Percentiles rank a stretch among this genome's conserved stretches.
These are phyloP conservation scores for Dolichotis patagonum DNA, from an alignment of 2,113 vertebrate genomes.

Conservation along the genomic window DNA sequence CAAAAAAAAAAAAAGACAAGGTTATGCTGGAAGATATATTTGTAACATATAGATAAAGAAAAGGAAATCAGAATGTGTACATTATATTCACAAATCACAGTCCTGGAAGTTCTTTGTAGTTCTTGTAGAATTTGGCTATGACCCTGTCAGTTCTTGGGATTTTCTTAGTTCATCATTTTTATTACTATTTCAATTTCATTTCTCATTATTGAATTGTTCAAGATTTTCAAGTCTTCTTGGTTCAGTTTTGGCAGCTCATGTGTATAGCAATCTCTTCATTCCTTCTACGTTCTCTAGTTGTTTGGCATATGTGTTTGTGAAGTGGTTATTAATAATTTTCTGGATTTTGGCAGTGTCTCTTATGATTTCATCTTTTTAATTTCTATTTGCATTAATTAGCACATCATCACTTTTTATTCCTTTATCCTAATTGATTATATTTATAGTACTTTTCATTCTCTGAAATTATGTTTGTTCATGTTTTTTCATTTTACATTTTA, in stretches of 20 bases:
- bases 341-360: background rate
- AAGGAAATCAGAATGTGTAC: background rate
- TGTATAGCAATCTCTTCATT: background rate
- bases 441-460: background rate
- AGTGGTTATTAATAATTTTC: background rate
- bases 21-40: background rate
- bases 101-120: background rate
- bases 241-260: too few relatives aligned
- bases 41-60: background rate
- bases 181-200: background rate
- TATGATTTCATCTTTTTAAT: background rate
- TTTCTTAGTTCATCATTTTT: background rate
- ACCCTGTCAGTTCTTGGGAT: background rate
- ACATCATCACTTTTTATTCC: background rate
- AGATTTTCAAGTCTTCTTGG: background rate
- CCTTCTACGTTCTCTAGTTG: background rate
- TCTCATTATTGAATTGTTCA: background rate
- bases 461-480: background rate
- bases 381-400: background rate
- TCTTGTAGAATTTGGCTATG: background rate
- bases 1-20: background rate
- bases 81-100: background rate
- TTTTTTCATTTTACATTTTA: slow-evolving; percentile 1
- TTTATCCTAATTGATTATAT: background rate
- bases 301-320: background rate